These are phyloP conservation scores for Drosophila pegasa DNA, from an alignment of 2,888 invertebrate genomes.

Conservation along the genomic window DNA sequence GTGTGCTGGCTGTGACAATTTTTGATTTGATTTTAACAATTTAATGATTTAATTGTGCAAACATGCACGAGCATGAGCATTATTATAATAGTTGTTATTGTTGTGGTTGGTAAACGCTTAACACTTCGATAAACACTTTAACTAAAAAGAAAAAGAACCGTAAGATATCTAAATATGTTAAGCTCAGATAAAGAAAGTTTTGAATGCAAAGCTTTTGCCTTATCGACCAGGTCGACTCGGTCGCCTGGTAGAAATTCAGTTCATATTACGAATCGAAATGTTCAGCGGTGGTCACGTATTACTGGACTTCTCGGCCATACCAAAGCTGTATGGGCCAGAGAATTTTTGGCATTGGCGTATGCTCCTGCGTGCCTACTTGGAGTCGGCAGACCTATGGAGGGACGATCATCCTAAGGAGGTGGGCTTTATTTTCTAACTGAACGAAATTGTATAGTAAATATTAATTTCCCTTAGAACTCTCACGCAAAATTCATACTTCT, in stretches of 20 bases:
- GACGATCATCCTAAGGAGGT: conserved; percentile 63
- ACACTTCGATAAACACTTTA: conserved; percentile 61
- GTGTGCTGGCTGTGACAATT: conserved; percentile 37
- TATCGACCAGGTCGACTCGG: neutral
- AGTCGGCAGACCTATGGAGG: conserved; percentile 62
- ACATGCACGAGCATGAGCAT: conserved; percentile 15
- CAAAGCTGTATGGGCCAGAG: conserved; percentile 56
- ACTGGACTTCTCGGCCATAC: conserved; percentile 65
- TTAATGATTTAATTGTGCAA: conserved; percentile 74
- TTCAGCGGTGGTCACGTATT: conserved; percentile 40
- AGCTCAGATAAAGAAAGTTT: conserved; percentile 27
- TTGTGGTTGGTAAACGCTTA: conserved; percentile 32
- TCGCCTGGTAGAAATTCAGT: neutral
- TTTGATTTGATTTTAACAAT: conserved; percentile 79
- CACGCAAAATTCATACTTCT: conserved; percentile 62
- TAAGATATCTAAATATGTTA: conserved; percentile 31
- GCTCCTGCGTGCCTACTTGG: conserved; percentile 54
- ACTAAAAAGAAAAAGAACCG: conserved; percentile 6
- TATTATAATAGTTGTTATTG: conserved; percentile 20
- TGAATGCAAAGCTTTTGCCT: conserved; percentile 19
- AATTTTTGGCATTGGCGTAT: conserved; percentile 68
- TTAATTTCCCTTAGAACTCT: conserved; percentile 29
- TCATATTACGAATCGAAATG: conserved; percentile 25
- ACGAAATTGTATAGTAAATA: neutral
- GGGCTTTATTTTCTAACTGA: neutral